Evolutionary conservation across 2,797 vertebrate species (phyloP).

Genomic region (Malurus leucopterus): DNA sequence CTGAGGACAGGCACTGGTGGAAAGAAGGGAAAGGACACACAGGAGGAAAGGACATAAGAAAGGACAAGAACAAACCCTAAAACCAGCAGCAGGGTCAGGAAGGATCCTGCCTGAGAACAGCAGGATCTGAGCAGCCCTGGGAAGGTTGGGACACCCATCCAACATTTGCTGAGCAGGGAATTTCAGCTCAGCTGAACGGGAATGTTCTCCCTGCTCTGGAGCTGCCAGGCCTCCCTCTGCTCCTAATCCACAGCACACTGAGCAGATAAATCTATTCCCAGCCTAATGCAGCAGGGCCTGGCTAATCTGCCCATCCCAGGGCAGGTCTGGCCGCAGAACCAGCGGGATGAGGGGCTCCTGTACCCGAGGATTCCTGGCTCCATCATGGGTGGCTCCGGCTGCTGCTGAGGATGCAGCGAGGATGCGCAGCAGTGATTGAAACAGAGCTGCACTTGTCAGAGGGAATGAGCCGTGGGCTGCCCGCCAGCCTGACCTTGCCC

Average conservation of each 20-base stretch:
- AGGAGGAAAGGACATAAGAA: background rate
- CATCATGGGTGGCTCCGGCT: background rate
- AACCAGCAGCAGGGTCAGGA: background rate
- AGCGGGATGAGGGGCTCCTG: background rate
- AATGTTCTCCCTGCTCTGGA: background rate
- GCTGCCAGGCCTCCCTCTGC: constrained; percentile 31
- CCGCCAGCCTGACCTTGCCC: constrained; percentile 18
- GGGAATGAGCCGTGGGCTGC: background rate
- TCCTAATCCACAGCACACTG: constrained; percentile 18
- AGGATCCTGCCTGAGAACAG: background rate
- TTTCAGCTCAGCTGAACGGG: background rate
- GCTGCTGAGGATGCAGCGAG: background rate
- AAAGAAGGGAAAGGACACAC: background rate
- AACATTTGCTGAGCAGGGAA: constrained; percentile 6
- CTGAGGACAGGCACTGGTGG: background rate
- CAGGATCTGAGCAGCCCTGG: background rate
- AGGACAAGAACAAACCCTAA: background rate
- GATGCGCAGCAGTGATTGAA: constrained; percentile 12
- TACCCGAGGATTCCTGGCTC: background rate
- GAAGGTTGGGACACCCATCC: background rate
- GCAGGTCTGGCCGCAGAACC: background rate
- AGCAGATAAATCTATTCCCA: constrained; percentile 39
- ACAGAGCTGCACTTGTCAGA: constrained; percentile 10
- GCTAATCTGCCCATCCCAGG: constrained; percentile 26
- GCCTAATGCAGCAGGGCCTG: constrained; percentile 17